Percentiles rank a stretch among this genome's conserved stretches.
Conservation (phyloP, 2,888 invertebrate genomes). For the Drosophila ezoana region DNA sequence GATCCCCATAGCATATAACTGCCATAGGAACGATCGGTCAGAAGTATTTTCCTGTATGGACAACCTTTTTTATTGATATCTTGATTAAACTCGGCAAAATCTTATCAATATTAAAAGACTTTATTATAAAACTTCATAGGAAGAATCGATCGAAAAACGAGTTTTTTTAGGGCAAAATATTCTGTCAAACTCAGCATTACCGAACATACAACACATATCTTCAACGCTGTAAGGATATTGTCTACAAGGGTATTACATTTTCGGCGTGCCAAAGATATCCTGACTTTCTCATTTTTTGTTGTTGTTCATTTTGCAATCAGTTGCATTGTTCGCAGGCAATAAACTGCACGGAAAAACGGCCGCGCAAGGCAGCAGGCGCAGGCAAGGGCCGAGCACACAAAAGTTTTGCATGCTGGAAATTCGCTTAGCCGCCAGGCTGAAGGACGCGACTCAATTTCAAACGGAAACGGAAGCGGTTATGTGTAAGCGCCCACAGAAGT, state of each 20-base stretch:
- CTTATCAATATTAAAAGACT: too few relatives aligned
- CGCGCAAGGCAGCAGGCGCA: neutral
- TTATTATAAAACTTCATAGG: too few relatives aligned
- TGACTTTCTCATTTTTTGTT: neutral
- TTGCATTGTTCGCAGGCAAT: slow-evolving; percentile 35
- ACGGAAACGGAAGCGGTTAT: slow-evolving; percentile 44
- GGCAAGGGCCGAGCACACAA: slow-evolving; percentile 7
- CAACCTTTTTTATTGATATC: too few relatives aligned
- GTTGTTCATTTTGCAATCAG: slow-evolving; percentile 25
- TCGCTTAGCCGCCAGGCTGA: slow-evolving; percentile 24
- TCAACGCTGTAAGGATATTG: too few relatives aligned
- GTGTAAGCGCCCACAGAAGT: slow-evolving; percentile 43
- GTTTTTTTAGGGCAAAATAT: too few relatives aligned
- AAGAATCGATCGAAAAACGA: too few relatives aligned
- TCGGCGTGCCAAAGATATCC: neutral
- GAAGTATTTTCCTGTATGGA: too few relatives aligned
- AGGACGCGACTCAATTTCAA: slow-evolving; percentile 64
- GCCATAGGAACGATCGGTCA: too few relatives aligned
- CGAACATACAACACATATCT: too few relatives aligned
- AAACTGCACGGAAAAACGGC: slow-evolving; percentile 10
- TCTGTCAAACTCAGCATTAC: too few relatives aligned
- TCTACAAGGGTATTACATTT: neutral
- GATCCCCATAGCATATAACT: too few relatives aligned
- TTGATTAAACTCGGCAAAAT: too few relatives aligned
- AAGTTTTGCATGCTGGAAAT: slow-evolving; percentile 50